Percentiles rank a stretch among this genome's conserved stretches.
These are phyloP conservation scores for Rambutsinella grinnellia DNA, from an alignment of 2,888 invertebrate species.

Conservation along the genomic window DNA sequence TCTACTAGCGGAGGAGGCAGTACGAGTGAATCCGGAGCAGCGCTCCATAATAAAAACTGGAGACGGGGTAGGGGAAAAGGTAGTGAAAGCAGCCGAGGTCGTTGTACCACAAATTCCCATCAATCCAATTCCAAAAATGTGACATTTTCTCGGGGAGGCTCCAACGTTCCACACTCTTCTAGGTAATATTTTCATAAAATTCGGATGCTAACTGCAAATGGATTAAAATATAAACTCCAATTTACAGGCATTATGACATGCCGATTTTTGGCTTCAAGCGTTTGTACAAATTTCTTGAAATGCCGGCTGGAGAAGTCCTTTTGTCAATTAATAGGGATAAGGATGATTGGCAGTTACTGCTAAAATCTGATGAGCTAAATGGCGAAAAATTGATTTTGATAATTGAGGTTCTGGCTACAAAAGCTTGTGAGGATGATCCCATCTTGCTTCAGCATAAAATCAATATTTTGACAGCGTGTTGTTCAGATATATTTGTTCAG, in stretches of 20 bases:
- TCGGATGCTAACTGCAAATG: background rate
- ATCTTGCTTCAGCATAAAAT: constrained; percentile 28
- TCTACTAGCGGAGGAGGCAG: too few species aligned
- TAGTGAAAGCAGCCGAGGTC: too few species aligned
- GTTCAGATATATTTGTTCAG: constrained; percentile 10
- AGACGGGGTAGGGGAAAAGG: too few species aligned
- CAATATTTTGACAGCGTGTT: constrained; percentile 24
- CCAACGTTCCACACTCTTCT: too few species aligned
- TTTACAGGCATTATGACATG: constrained; percentile 41
- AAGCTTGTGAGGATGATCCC: constrained; percentile 40
- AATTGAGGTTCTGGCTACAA: constrained; percentile 52
- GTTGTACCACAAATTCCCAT: background rate
- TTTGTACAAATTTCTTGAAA: constrained; percentile 39
- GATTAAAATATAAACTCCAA: background rate
- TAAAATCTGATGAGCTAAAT: constrained; percentile 19
- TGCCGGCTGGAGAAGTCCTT: constrained; percentile 38
- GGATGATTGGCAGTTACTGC: constrained; percentile 47
- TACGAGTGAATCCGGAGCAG: too few species aligned
- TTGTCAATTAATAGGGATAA: constrained; percentile 38
- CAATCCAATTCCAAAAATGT: background rate
- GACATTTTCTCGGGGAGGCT: too few species aligned
- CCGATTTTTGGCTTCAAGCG: constrained; percentile 57
- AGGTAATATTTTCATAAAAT: background rate
- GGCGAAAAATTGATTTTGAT: constrained; percentile 44
- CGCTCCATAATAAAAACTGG: too few species aligned